Percentiles rank a stretch among this genome's conserved stretches.
These are phyloP conservation scores for Probosciger aterrimus DNA, from an alignment of 2,113 vertebrate genomes.

Conservation along the genomic window DNA sequence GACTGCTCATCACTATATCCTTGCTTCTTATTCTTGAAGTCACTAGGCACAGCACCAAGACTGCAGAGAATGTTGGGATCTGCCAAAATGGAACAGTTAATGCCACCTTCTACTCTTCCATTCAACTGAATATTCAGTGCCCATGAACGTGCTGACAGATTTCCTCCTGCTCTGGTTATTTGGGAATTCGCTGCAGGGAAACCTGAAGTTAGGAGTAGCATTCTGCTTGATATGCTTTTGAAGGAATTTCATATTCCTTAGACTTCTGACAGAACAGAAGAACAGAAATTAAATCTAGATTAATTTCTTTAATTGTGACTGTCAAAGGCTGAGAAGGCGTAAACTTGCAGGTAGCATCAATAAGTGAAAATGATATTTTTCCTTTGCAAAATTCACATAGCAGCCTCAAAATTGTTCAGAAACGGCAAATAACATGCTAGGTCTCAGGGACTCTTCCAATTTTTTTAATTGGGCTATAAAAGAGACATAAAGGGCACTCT, in stretches of 20 bases:
- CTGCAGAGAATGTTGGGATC: not conserved
- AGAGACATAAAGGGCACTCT: not conserved
- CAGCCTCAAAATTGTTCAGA: not conserved
- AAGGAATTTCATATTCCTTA: not conserved
- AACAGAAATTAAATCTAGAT: not conserved
- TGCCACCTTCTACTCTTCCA: not conserved
- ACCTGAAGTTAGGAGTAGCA: not conserved
- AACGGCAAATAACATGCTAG: not conserved
- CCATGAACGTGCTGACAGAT: accelerated
- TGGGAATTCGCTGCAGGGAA: not conserved
- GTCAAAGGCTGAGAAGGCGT: not conserved
- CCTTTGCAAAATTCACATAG: not conserved
- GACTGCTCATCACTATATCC: not conserved
- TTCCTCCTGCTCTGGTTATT: not conserved
- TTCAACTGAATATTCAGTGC: not conserved
- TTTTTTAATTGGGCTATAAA: not conserved
- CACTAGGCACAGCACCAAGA: not conserved
- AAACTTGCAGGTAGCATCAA: not conserved
- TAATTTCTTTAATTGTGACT: not conserved
- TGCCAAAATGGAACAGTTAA: not conserved
- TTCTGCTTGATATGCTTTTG: not conserved
- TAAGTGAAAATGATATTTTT: not conserved
- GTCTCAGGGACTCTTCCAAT: not conserved
- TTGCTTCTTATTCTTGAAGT: not conserved
- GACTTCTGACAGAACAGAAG: not conserved